phyloP scores from a whole-genome alignment of 2,888 invertebrate species.

The Parnassius orleans region DNA sequence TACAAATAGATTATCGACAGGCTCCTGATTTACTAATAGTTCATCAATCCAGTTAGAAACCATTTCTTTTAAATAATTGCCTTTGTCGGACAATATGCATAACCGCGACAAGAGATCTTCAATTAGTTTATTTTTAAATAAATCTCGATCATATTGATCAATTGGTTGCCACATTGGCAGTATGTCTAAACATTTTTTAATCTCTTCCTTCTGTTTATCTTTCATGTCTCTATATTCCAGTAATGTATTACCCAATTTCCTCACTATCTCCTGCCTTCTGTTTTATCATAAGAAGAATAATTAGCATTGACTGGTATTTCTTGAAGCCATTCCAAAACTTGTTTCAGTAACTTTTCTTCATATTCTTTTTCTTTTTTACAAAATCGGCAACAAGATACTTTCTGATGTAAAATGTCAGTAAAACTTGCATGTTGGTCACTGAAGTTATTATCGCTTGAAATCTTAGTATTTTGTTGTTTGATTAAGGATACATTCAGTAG shows the following conservation, averaged over 20 bases:
- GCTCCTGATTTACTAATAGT: constrained; percentile 38
- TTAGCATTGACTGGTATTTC: constrained; percentile 19
- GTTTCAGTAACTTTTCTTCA: constrained; percentile 6
- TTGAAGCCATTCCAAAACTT: constrained; percentile 20
- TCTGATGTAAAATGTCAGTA: neutral
- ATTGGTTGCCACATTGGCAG: constrained; percentile 25
- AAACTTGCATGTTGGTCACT: constrained; percentile 6
- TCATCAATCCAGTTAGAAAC: constrained; percentile 41
- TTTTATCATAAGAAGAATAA: constrained; percentile 15
- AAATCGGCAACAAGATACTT: constrained; percentile 13
- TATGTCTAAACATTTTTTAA: constrained; percentile 30
- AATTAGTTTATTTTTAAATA: constrained; percentile 15
- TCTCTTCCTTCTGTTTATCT: constrained; percentile 32
- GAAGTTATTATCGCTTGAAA: constrained; percentile 2
- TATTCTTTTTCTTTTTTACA: constrained; percentile 14
- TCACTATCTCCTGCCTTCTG: constrained; percentile 7
- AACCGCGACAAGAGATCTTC: constrained; percentile 18
- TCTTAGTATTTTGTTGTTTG: neutral
- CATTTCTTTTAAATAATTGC: constrained; percentile 10
- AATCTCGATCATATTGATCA: constrained; percentile 5
- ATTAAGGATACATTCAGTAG: neutral
- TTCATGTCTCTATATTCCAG: constrained; percentile 27
- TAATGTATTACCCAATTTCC: constrained; percentile 10
- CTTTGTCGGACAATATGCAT: constrained; percentile 2
- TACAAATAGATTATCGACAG: constrained; percentile 31